Base-by-base conservation (phyloP, 2,888 invertebrate species). In the Drosophila longiperda region DNA sequence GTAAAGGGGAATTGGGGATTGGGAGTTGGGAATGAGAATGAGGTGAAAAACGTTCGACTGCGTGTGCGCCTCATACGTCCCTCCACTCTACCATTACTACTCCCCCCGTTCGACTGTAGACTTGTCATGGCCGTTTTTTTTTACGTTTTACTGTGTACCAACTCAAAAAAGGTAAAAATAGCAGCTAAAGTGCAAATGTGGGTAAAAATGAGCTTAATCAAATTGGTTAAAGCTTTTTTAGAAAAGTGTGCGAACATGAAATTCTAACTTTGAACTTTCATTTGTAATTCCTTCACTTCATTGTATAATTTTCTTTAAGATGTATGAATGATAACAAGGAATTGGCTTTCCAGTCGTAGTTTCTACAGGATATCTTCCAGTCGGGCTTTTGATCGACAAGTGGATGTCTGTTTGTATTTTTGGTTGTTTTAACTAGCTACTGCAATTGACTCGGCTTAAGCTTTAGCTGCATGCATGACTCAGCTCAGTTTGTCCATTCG, bases 11-110 rank as follows among this genome's bases (percentile, higher is more conserved):
- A 67, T 59, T 40, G 40, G 49, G 57, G 62, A 54, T 50, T 60
- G 72, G 62, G 53, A 58, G 57, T 49, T 42, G 61, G 66, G 60
- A 32, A 52, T 52, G 49, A 57, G 70, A 81, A 81, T 83, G 80
- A 80, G 83, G 75, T 86, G 83, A 75, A 83, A 83, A 86, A 74
- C 68, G 70, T 67, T 76, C 40, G 64, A 68, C 66, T 71, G 59
- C 57, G 59, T 68, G 53, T 71, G 52, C 52, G 57, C 64, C 57
- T 58, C 53, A 11, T 34, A 34, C 23, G 23, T 20, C 38, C 40
- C 38, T 36, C 23, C 38, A n/a, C 12, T 48, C 23, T 11, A 23
- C 23, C 23, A 45, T 23, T 33, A 29, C 53, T 33, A 17, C 40
- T 38, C 15, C 26, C 34, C 20, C 58, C 26, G 38, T 26, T 60